phyloP scores from a whole-genome alignment of 2,888 invertebrate species.

The Luperina nickerlii region DNA sequence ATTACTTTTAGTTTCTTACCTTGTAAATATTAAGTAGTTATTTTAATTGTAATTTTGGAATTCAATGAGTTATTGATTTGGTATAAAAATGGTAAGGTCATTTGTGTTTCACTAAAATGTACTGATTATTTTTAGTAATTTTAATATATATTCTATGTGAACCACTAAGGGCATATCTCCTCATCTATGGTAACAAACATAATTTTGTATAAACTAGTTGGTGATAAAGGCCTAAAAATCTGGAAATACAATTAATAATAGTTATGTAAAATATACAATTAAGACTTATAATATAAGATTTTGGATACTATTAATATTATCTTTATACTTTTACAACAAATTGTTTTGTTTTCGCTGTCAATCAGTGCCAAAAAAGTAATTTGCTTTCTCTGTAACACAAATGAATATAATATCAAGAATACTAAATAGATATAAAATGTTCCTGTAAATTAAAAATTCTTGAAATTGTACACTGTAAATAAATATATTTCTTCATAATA shows the following conservation, averaged over 20 bases:
- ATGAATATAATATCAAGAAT: slow-evolving; percentile 42
- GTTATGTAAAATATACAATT: slow-evolving; percentile 58
- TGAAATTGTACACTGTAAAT: slow-evolving; percentile 56
- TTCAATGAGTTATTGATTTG: slow-evolving; percentile 78
- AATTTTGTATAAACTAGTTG: slow-evolving; percentile 59
- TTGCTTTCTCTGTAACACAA: slow-evolving; percentile 42
- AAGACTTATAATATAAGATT: slow-evolving; percentile 60
- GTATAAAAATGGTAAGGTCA: slow-evolving; percentile 78
- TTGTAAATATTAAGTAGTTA: slow-evolving; percentile 71
- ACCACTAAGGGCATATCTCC: slow-evolving; percentile 83
- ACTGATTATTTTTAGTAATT: slow-evolving; percentile 89
- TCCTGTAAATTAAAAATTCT: slow-evolving; percentile 61
- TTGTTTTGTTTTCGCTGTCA: slow-evolving; percentile 52
- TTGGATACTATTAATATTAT: slow-evolving; percentile 61
- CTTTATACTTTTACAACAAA: slow-evolving; percentile 62
- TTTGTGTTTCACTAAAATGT: slow-evolving; percentile 88
- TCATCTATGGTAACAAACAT: slow-evolving; percentile 84
- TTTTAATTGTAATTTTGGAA: slow-evolving; percentile 75
- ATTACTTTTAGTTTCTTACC: slow-evolving; percentile 66
- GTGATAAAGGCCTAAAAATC: slow-evolving; percentile 67
- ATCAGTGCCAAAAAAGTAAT: slow-evolving; percentile 62
- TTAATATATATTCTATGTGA: slow-evolving; percentile 85
- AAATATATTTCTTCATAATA: slow-evolving; percentile 41
- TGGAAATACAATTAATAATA: slow-evolving; percentile 40
- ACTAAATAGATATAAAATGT: slow-evolving; percentile 58